These are phyloP conservation scores for Cynopterus sphinx DNA, from an alignment of 2,797 vertebrate species.

Conservation along the genomic window DNA sequence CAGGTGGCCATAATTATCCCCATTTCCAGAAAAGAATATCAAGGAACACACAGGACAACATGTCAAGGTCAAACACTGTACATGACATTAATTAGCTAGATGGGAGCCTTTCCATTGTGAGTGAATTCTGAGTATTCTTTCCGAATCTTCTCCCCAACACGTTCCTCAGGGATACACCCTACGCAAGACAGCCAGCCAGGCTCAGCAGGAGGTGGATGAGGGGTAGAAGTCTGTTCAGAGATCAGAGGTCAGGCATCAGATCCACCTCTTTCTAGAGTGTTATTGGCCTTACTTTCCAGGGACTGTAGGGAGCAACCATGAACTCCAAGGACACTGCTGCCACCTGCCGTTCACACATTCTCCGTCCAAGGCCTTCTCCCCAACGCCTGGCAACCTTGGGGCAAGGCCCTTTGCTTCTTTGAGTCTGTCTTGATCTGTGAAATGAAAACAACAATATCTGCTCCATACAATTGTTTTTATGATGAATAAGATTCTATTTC, in stretches of 20 bases:
- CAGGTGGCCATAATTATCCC: neutral
- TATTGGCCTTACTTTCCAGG: neutral
- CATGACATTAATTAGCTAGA: neutral
- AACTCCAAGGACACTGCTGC: slow-evolving; percentile 67
- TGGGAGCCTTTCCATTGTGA: neutral
- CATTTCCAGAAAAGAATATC: neutral
- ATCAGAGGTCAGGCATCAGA: neutral
- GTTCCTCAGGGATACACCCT: neutral
- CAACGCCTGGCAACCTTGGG: neutral
- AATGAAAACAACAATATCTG: neutral
- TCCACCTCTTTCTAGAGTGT: accelerated
- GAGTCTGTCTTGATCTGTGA: neutral
- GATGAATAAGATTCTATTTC: neutral
- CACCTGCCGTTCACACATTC: slow-evolving; percentile 76
- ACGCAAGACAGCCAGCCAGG: too few species aligned
- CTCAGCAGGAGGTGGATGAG: neutral
- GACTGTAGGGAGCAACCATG: neutral
- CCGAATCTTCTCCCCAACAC: neutral
- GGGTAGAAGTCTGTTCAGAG: neutral
- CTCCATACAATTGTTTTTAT: neutral
- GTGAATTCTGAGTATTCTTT: neutral
- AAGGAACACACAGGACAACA: neutral
- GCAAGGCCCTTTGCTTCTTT: neutral
- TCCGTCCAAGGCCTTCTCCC: neutral
- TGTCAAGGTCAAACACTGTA: neutral